Conservation (phyloP, 2,888 invertebrate species). For the Heteropelma amictum region DNA sequence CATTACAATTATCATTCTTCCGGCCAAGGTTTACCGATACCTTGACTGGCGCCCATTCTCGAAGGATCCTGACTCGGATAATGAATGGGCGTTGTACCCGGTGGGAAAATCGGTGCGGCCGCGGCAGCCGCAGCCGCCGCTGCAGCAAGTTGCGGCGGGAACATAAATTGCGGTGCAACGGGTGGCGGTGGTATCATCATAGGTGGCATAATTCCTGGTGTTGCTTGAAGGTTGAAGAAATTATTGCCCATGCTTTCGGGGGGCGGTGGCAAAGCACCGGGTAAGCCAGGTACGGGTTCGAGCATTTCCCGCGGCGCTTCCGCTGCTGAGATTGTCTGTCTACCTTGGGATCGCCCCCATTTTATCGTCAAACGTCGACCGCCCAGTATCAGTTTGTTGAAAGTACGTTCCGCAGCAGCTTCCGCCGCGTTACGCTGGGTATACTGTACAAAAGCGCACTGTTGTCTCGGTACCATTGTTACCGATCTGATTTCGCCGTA, state of each 20-base stretch:
- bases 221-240: slow-evolving; percentile 83
- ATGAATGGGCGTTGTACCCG: slow-evolving; percentile 84
- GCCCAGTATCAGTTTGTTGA: slow-evolving; percentile 92
- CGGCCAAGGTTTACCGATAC: slow-evolving; percentile 76
- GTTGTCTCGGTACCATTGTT: slow-evolving; percentile 94
- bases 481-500: slow-evolving; percentile 98
- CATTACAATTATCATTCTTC: slow-evolving; percentile 68
- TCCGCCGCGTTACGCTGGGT: slow-evolving; percentile 94
- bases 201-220: slow-evolving; percentile 73
- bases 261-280: slow-evolving; percentile 84
- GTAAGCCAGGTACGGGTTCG: slow-evolving; percentile 89
- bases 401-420: slow-evolving; percentile 95
- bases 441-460: slow-evolving; percentile 98
- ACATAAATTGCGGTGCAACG: slow-evolving; percentile 77
- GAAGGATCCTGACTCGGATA: slow-evolving; percentile 99
- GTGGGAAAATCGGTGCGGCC: slow-evolving; percentile 77
- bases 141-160: slow-evolving; percentile 76
- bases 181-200: slow-evolving; percentile 79
- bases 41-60: slow-evolving; percentile 86
- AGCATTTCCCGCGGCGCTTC: slow-evolving; percentile 80
- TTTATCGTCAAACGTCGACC: slow-evolving; percentile 96
- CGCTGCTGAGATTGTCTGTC: slow-evolving; percentile 79
- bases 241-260: slow-evolving; percentile 83
- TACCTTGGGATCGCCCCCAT: slow-evolving; percentile 97
- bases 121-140: slow-evolving; percentile 78